Conservation (phyloP, 2,797 vertebrate species). For the Fistularia commersonii region DNA sequence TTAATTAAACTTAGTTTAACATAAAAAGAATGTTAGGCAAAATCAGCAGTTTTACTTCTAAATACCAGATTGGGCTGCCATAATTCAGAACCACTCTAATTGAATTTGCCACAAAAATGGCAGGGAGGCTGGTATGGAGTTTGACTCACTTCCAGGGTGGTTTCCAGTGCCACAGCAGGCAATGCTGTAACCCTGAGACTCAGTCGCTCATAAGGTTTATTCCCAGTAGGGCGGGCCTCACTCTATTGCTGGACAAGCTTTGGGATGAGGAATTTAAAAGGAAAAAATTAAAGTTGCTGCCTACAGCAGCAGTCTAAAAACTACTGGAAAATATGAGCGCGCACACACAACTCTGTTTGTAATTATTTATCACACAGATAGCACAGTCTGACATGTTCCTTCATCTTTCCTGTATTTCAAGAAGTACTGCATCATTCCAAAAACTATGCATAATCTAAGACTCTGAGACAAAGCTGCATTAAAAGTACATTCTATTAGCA, state of each 20-base stretch:
- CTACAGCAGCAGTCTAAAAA: constrained; percentile 14
- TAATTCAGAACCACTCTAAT: not conserved
- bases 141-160: constrained; percentile 49
- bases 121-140: constrained; percentile 31
- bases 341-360: too few species aligned
- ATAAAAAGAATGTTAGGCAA: too few species aligned
- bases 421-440: constrained; percentile 3
- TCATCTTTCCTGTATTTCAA: not conserved
- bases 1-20: too few species aligned
- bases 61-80: too few species aligned
- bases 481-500: not conserved
- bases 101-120: constrained; percentile 41
- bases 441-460: not conserved
- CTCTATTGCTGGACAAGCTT: constrained; percentile 24
- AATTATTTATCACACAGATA: constrained; percentile 15
- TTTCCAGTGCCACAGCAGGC: constrained; percentile 49
- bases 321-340: not conserved
- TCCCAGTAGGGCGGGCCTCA: constrained; percentile 52
- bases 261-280: constrained; percentile 47
- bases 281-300: constrained; percentile 28
- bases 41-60: too few species aligned
- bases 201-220: constrained; percentile 36
- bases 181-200: constrained; percentile 30
- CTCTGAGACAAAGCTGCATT: not conserved
- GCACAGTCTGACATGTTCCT: constrained; percentile 18